Evolutionary conservation across 2,797 vertebrate species (phyloP).

Genomic region (Halcyon leucocephala): DNA sequence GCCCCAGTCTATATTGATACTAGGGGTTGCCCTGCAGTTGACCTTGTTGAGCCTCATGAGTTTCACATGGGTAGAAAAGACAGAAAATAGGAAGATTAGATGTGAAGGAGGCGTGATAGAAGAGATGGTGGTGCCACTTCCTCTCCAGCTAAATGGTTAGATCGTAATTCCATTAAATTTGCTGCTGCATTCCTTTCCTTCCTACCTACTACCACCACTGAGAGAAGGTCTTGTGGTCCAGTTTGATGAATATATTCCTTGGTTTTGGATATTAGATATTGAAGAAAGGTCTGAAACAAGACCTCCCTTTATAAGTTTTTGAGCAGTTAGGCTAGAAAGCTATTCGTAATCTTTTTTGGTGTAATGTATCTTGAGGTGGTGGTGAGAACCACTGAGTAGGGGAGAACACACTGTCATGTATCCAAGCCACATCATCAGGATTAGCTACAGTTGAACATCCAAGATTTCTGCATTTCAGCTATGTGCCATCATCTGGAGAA

Average conservation of each 20-base stretch:
- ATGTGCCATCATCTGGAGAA: background rate
- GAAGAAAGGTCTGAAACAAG: background rate
- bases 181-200: background rate
- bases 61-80: too few species aligned
- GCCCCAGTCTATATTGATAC: too few species aligned
- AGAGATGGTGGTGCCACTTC: background rate
- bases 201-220: background rate
- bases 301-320: background rate
- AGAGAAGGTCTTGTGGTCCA: background rate
- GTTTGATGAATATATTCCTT: background rate
- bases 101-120: background rate
- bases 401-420: background rate
- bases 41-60: too few species aligned
- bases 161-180: background rate
- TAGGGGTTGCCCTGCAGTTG: too few species aligned
- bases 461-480: background rate
- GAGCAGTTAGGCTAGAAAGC: background rate
- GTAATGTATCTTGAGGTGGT: background rate
- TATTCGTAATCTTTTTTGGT: background rate
- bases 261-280: background rate
- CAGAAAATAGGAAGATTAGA: background rate
- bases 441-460: background rate
- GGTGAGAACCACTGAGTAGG: background rate
- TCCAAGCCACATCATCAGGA: background rate
- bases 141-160: background rate